These are phyloP conservation scores for Acromyrmex charruanus DNA, from an alignment of 1,140 invertebrate genomes.

Conservation along the genomic window DNA sequence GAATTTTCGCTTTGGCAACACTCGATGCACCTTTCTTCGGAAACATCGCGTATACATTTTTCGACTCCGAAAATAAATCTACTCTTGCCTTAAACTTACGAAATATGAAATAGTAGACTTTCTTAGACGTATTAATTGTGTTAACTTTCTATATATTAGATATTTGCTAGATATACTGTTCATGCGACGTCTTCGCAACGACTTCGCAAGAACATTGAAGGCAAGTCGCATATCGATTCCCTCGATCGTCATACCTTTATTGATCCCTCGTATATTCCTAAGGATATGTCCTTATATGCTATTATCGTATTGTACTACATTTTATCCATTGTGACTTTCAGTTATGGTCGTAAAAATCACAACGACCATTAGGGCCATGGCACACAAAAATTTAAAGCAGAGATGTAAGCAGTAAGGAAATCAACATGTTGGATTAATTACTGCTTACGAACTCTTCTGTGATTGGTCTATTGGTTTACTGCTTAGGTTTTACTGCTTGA, in stretches of 20 bases:
- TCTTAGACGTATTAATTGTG: constrained; percentile 39
- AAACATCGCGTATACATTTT: constrained; percentile 5
- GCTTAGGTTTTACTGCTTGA: too few species aligned
- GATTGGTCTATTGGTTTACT: too few species aligned
- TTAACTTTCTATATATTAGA: constrained; percentile 22
- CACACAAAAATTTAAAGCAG: too few species aligned
- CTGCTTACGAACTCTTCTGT: too few species aligned
- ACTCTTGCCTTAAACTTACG: constrained; percentile 18
- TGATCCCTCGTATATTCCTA: constrained; percentile 43
- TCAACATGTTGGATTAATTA: too few species aligned
- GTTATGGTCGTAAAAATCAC: neutral
- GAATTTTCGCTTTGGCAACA: constrained; percentile 31
- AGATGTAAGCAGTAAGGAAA: too few species aligned
- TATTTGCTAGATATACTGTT: constrained; percentile 42
- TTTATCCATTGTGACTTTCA: neutral
- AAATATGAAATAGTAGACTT: constrained; percentile 41
- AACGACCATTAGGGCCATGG: neutral
- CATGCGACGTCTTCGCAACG: constrained; percentile 1
- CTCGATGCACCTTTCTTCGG: constrained; percentile 6
- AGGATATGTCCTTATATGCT: constrained; percentile 16
- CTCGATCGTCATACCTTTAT: constrained; percentile 18
- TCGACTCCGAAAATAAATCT: constrained; percentile 2
- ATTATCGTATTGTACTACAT: constrained; percentile 14
- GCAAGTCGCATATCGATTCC: constrained; percentile 32
- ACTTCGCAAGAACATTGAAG: neutral